A percentile compares a stretch with the other conserved stretches of the same genome.
Evolutionary conservation across 2,113 vertebrate genomes (phyloP).

Genomic region (Phalacrocorax brasilianus): DNA sequence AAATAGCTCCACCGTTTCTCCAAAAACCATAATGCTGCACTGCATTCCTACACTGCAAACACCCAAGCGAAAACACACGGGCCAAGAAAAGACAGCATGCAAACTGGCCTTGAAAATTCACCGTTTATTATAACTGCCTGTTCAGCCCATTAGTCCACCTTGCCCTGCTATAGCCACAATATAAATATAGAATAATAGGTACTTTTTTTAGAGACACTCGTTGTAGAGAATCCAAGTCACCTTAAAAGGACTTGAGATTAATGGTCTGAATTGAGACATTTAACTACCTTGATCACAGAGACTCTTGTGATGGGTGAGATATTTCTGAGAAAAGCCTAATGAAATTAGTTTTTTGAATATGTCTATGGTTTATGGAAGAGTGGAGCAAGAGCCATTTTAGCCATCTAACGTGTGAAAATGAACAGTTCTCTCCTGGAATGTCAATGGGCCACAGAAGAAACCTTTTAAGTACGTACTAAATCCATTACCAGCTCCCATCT

Average conservation of each 20-base stretch:
- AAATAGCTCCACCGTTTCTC: neutral
- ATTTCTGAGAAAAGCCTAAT: neutral
- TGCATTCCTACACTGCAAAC: neutral
- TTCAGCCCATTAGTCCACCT: neutral
- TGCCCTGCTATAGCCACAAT: neutral
- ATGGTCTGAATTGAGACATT: neutral
- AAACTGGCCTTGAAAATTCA: no score
- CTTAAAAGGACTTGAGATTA: neutral
- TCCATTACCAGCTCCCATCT: neutral
- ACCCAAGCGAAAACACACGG: neutral
- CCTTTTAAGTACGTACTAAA: neutral
- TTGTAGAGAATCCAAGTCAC: neutral
- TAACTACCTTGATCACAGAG: neutral
- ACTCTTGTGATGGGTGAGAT: neutral
- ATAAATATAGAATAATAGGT: neutral
- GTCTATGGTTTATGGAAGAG: neutral
- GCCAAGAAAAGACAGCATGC: neutral
- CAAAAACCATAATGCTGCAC: neutral
- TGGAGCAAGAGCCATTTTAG: neutral
- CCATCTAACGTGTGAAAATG: neutral
- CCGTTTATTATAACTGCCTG: fast-evolving
- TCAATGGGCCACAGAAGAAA: neutral
- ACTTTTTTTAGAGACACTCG: neutral
- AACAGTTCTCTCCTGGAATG: neutral
- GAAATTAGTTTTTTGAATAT: neutral